phyloP scores from a whole-genome alignment of 2,888 invertebrate species.

The Gisinianus flammeolus region DNA sequence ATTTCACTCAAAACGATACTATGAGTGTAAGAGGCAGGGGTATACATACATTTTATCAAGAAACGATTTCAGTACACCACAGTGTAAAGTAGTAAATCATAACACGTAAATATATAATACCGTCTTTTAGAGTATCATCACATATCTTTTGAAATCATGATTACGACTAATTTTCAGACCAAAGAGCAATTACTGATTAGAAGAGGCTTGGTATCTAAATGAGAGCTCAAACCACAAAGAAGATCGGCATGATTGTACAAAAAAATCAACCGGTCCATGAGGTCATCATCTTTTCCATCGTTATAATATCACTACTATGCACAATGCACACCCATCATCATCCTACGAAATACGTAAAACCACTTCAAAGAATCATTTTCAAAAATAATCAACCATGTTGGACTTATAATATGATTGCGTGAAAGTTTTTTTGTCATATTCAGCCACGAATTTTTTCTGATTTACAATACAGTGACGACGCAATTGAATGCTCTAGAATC shows the following conservation, averaged over 20 bases:
- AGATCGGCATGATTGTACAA: background rate
- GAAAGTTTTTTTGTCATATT: background rate
- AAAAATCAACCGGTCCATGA: conserved; percentile 22
- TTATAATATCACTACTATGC: too few species aligned
- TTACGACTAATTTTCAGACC: conserved; percentile 20
- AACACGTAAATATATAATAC: too few species aligned
- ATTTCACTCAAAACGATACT: too few species aligned
- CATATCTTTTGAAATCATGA: background rate
- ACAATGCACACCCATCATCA: background rate
- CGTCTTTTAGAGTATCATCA: too few species aligned
- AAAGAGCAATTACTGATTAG: conserved; percentile 23
- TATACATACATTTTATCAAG: too few species aligned
- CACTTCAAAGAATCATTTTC: conserved; percentile 29
- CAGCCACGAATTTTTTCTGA: conserved; percentile 24
- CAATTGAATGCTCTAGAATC: conserved; percentile 1
- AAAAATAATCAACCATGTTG: background rate
- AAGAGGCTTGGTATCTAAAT: conserved; percentile 17
- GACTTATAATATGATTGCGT: background rate
- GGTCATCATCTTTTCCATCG: conserved; percentile 26
- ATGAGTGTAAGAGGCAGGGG: too few species aligned
- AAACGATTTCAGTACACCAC: too few species aligned
- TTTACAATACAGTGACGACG: background rate
- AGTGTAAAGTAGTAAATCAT: too few species aligned
- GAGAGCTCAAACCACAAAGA: conserved; percentile 19
- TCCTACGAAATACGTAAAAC: background rate